Base-by-base conservation (phyloP, 1,140 invertebrate species). In the Leptinotarsa undecemlineata region DNA sequence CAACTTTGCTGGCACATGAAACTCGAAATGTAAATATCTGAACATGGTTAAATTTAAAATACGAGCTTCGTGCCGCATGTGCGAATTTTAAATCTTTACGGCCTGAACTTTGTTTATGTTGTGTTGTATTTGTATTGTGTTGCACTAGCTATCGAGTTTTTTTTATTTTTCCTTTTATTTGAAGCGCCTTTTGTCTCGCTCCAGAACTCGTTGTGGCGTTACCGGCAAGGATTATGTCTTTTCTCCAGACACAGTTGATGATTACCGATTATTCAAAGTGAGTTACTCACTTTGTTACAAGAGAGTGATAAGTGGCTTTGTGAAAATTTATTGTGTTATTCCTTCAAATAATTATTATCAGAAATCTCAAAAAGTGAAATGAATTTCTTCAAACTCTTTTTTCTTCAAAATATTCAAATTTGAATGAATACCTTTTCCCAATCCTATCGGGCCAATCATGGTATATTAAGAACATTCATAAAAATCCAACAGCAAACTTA, bases 41-140 rank as follows among this genome's bases (percentile, higher is more conserved):
- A 76, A 78, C 76, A 79, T 77, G 76, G 74, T 77, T 76, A 76
- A 70, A 72, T 74, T 78, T 78, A 80, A 81, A 78, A 81, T 81
- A 81, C 79, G 80, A 77, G 62, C 63, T 79, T 82, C 81, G 81
- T 82, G 81, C 81, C 73, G 80, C 80, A 82, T 82, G 80, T 82
- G 81, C 78, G 81, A 82, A 81, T 82, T 82, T 82, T 80, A 76
- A 76, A 76, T 81, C 78, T 82, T 82, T 81, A 82, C 74, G 76
- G 77, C 76, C 74, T 51, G 68, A 51, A 75, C 63, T 74, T 80
- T 82, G 81, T 82, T 82, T 82, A 81, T 81, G 81, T 81, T 79
- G 80, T 82, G 80, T 78, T 81, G 78, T 51, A 67, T 74, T 77
- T 79, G 78, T 79, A 81, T 81, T 80, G 80, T 82, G 74, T 79